Percentiles rank a stretch among this genome's conserved stretches.
These are phyloP conservation scores for Papilio protenor DNA, from an alignment of 2,888 invertebrate species.

Conservation along the genomic window DNA sequence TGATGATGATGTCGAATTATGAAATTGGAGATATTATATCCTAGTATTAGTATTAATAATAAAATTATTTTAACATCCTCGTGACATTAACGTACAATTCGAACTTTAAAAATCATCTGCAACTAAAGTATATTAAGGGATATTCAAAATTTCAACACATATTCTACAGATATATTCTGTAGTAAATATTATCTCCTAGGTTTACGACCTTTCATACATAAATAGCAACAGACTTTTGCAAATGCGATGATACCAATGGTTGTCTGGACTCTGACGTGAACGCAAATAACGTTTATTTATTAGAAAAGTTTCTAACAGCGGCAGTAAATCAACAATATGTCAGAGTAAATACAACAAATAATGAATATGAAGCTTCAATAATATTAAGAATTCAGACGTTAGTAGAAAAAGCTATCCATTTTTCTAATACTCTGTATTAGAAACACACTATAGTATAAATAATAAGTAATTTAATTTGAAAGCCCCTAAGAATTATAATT, in stretches of 20 bases:
- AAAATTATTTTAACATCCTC: not conserved
- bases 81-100: not conserved
- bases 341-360: constrained; percentile 29
- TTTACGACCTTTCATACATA: constrained; percentile 54
- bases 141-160: not conserved
- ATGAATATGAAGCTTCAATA: constrained; percentile 25
- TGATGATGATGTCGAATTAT: no score
- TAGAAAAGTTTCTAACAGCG: constrained; percentile 74
- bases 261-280: constrained; percentile 76
- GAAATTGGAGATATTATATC: no score
- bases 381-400: not conserved
- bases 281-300: constrained; percentile 80
- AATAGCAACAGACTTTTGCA: constrained; percentile 68
- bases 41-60: no score
- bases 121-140: not conserved
- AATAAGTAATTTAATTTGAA: not conserved
- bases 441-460: not conserved
- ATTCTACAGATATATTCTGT: not conserved
- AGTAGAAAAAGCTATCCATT: not conserved
- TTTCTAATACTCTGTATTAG: not conserved
- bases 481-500: not conserved
- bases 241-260: constrained; percentile 67
- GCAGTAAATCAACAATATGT: constrained; percentile 71
- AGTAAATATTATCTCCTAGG: not conserved
- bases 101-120: not conserved